These are phyloP conservation scores for Grapholita molesta DNA, from an alignment of 1,140 invertebrate species.

Conservation along the genomic window DNA sequence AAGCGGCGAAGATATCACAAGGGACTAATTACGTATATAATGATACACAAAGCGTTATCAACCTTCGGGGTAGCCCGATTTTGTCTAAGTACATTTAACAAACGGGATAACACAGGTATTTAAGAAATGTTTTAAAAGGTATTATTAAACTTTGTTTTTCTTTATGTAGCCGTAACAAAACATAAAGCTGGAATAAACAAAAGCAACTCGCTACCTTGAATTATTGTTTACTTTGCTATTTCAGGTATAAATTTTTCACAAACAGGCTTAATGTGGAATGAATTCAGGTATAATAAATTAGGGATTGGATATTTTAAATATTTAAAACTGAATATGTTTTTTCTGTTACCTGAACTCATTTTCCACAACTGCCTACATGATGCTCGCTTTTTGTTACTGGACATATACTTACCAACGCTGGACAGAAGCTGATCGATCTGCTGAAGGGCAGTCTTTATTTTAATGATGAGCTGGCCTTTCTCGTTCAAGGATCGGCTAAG, in stretches of 20 bases:
- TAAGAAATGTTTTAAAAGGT: neutral
- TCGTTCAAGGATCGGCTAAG: conserved; percentile 49
- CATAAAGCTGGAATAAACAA: neutral
- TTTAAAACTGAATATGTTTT: too few species aligned
- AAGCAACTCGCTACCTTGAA: neutral
- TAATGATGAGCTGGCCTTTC: conserved; percentile 60
- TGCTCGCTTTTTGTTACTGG: too few species aligned
- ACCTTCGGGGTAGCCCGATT: neutral
- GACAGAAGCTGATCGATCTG: conserved; percentile 65
- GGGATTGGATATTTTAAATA: too few species aligned
- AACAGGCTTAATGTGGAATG: too few species aligned
- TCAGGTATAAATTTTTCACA: too few species aligned
- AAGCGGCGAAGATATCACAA: neutral
- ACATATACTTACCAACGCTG: conserved; percentile 51
- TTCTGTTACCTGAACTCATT: too few species aligned
- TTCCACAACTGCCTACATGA: too few species aligned
- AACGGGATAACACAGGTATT: neutral
- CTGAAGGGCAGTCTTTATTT: conserved; percentile 66
- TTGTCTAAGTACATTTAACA: neutral
- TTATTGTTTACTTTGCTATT: neutral
- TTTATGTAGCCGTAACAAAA: neutral
- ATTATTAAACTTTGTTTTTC: neutral
- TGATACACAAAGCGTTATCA: neutral
- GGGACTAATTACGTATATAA: neutral
- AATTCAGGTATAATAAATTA: too few species aligned